Evolutionary conservation across 2,113 vertebrate genomes (phyloP).

Genomic region (Dasyprocta punctata): DNA sequence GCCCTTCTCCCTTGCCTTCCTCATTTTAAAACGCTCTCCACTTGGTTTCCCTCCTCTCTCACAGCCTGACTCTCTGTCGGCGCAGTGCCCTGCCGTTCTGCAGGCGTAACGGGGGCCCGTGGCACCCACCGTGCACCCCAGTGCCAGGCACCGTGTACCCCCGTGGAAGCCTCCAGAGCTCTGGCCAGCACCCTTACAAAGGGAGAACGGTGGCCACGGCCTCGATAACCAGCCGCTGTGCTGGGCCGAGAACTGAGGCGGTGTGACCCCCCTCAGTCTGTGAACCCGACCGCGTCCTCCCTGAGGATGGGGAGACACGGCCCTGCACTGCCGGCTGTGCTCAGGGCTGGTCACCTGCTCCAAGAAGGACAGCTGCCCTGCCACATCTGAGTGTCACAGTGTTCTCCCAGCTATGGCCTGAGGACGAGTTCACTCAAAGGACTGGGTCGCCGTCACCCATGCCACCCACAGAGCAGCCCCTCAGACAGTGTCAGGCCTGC

Average conservation of each 20-base stretch:
- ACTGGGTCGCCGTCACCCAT: accelerated
- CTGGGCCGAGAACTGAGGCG: background rate
- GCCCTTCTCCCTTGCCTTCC: background rate
- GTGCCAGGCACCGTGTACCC: background rate
- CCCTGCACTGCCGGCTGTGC: accelerated
- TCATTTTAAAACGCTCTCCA: background rate
- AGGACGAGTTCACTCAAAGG: too few species aligned
- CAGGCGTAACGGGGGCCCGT: background rate
- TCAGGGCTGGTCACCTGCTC: accelerated
- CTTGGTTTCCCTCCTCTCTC: background rate
- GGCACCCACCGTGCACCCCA: background rate
- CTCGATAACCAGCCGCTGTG: background rate
- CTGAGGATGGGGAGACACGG: accelerated
- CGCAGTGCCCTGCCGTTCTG: background rate
- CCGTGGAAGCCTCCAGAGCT: background rate
- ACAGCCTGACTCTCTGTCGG: background rate
- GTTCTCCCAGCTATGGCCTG: background rate
- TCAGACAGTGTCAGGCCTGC: accelerated
- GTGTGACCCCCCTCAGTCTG: background rate
- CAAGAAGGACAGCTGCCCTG: background rate
- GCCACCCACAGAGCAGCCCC: accelerated
- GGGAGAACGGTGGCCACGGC: background rate
- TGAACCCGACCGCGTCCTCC: accelerated
- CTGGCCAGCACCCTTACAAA: accelerated
- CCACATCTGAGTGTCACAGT: accelerated